phyloP scores from a whole-genome alignment of 2,113 vertebrate genomes.

The Colaptes auratus region DNA sequence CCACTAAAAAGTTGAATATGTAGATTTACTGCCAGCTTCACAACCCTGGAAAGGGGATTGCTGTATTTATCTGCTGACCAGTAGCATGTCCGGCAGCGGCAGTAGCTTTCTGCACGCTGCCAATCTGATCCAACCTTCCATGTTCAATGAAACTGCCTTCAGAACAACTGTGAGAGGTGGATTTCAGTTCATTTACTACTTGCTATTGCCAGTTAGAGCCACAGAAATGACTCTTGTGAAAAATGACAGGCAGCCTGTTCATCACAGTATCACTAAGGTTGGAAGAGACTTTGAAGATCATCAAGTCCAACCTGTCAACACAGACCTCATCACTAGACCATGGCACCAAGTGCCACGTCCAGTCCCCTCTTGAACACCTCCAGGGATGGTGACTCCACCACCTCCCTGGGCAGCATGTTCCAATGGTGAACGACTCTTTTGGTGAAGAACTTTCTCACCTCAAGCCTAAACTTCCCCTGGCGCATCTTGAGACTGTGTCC shows the following conservation, averaged over 20 bases:
- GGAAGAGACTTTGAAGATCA: no score
- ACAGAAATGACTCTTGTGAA: not conserved
- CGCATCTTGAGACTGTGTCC: no score
- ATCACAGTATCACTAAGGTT: no score
- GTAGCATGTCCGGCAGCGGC: not conserved
- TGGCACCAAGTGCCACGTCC: no score
- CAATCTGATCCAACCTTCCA: not conserved
- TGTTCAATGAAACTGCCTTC: not conserved
- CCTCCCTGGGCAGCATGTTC: no score
- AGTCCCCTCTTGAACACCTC: no score
- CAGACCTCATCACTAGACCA: no score
- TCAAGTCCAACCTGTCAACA: no score
- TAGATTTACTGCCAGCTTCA: conserved; percentile 37
- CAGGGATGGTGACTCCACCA: no score
- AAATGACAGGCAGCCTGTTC: not conserved
- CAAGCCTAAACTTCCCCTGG: no score
- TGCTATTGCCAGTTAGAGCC: conserved; percentile 1
- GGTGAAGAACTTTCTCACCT: no score
- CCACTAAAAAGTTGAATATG: conserved; percentile 9
- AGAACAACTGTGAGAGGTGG: not conserved
- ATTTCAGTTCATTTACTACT: conserved; percentile 5
- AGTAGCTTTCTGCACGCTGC: not conserved
- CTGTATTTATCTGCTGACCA: conserved; percentile 37
- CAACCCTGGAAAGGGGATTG: not conserved
- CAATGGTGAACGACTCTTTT: no score